These are phyloP conservation scores for Rotaria macrura DNA, from an alignment of 2,888 invertebrate species.

Conservation along the genomic window DNA sequence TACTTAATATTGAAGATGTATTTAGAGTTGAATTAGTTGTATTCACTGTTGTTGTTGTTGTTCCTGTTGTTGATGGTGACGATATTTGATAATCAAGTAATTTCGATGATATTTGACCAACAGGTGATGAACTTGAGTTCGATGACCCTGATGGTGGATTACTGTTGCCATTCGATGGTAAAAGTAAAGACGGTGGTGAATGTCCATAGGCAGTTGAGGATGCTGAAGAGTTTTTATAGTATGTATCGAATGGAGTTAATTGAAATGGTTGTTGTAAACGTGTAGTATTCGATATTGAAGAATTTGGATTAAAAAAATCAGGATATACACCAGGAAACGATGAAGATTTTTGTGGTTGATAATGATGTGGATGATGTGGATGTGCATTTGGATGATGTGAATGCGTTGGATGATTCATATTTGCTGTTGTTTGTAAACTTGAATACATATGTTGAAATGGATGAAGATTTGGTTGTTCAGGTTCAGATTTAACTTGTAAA, in stretches of 20 bases:
- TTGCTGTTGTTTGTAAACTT: background rate
- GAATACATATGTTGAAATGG: constrained; percentile 7
- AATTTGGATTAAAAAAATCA: background rate
- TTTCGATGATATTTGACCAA: constrained; percentile 17
- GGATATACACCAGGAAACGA: background rate
- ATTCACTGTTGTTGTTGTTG: background rate
- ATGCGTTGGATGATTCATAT: background rate
- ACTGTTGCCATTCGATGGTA: background rate
- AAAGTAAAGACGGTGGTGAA: background rate
- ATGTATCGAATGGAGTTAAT: constrained; percentile 22
- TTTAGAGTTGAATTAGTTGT: constrained; percentile 18
- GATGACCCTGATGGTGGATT: constrained; percentile 16
- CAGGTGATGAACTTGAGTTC: constrained; percentile 23
- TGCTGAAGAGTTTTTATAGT: constrained; percentile 17
- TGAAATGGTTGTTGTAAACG: constrained; percentile 9
- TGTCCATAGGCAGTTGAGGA: background rate
- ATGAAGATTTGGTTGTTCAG: constrained; percentile 1
- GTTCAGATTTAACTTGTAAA: constrained; percentile 1
- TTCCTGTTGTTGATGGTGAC: background rate
- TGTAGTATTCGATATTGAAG: background rate
- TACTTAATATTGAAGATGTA: constrained; percentile 17
- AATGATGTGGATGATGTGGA: constrained; percentile 18
- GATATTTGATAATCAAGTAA: constrained; percentile 15
- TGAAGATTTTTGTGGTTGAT: constrained; percentile 5
- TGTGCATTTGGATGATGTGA: constrained; percentile 17